Base-by-base conservation (phyloP, 1,140 invertebrate species). In the Hycleus cichorii region DNA sequence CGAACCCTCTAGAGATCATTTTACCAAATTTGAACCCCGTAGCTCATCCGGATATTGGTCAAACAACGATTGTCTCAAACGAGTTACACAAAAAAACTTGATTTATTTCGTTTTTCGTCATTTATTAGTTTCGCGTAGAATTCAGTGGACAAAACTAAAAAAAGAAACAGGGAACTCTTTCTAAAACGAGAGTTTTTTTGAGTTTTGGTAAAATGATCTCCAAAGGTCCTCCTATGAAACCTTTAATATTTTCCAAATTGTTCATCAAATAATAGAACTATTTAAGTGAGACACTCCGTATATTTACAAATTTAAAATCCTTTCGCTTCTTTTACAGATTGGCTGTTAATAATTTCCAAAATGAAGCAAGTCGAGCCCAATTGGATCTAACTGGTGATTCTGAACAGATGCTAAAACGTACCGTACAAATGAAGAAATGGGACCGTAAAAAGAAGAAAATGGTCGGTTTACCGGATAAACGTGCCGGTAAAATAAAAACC, bases 401-500 rank as follows among this genome's bases (percentile, higher is more conserved):
- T 43, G 81, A 82, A 57, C 76, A 82, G 42, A 70, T 74, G 1
- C 75, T 81, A 51, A 75, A 78, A 44, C 71, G 78, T 11, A 75
- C 80, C 44, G 77, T 73, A n/a, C 76, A 80, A 49, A 65, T 79
- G 25, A 82, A 81, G 63, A 82, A 79, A 69, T 90, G 89, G 89
- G 90, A 93, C 75, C 79, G 85, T 18, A 90, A 89, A 71, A 87
- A 85, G 74, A 93, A 92, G 74, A 91, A 88, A 68, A 91, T 88
- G 79, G 77, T 93, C 7, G 73, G 73, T n/a, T 64, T 79, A 10
- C 73, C 75, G 46, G 78, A 86, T 69, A 69, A 75, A 1, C 84
- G 84, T 59, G 74, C 78, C 12, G 87, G 85, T 47, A 94, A 92
- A 76, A 96, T 98, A 62, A 87, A 86, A 61, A 97, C 95, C 3